Conservation (phyloP, 1,140 invertebrate species). For the Drosophila miranda region DNA sequence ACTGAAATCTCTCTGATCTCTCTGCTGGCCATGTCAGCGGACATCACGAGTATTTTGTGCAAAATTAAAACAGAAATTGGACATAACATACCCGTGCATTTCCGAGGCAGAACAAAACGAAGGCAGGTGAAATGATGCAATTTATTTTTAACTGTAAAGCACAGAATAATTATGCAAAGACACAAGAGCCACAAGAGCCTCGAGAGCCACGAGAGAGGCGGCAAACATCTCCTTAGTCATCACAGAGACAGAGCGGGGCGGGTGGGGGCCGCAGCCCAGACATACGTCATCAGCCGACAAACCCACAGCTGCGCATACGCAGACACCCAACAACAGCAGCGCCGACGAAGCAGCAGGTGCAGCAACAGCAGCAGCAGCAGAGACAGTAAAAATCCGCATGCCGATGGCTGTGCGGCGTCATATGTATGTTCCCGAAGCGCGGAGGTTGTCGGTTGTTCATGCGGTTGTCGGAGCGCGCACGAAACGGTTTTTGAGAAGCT, state of each 20-base stretch:
- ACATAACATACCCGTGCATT: slow-evolving; percentile 65
- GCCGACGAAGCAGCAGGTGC: too few species aligned
- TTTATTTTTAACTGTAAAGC: slow-evolving; percentile 65
- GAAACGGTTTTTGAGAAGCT: slow-evolving; percentile 16
- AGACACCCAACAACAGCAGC: slow-evolving; percentile 3
- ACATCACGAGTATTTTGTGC: slow-evolving; percentile 41
- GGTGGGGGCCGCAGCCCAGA: slow-evolving; percentile 4
- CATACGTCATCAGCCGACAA: slow-evolving; percentile 63
- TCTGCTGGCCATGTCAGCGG: slow-evolving; percentile 31
- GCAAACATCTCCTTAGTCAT: too few species aligned
- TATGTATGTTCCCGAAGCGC: slow-evolving; percentile 76
- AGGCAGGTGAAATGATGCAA: slow-evolving; percentile 57
- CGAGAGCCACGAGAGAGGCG: background rate
- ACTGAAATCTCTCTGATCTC: slow-evolving; percentile 43
- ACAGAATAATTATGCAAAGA: slow-evolving; percentile 53
- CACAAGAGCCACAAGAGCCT: background rate
- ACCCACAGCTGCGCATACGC: slow-evolving; percentile 69
- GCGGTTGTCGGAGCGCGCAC: slow-evolving; percentile 31
- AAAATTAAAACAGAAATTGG: slow-evolving; percentile 68
- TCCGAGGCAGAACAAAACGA: slow-evolving; percentile 30
- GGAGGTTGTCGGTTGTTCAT: slow-evolving; percentile 54
- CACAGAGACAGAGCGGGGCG: background rate
- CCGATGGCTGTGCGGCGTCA: slow-evolving; percentile 52
- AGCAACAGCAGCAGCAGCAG: slow-evolving; percentile 17
- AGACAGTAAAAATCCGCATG: slow-evolving; percentile 68